These are phyloP conservation scores for Triplophysa rosa DNA, from an alignment of 2,113 vertebrate species.

Conservation along the genomic window DNA sequence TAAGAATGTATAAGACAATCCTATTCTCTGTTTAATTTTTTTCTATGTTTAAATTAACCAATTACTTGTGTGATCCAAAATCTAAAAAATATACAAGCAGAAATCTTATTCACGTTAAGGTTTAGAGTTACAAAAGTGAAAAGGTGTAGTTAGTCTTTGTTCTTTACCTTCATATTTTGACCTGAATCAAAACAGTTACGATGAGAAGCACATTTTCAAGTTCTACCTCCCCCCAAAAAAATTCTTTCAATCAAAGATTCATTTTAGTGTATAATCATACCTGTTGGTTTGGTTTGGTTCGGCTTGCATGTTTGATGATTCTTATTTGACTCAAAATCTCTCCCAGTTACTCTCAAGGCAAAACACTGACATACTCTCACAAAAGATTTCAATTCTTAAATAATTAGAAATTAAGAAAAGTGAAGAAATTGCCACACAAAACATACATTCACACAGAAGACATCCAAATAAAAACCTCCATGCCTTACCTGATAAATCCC, in stretches of 20 bases:
- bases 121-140: background rate
- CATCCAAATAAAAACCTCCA: background rate
- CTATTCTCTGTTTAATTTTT: background rate
- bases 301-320: background rate
- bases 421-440: background rate
- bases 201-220: too few species aligned
- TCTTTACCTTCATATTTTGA: too few species aligned
- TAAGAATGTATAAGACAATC: background rate
- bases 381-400: background rate
- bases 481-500: conserved; percentile 77
- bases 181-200: too few species aligned
- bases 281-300: background rate
- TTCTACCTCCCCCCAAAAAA: too few species aligned
- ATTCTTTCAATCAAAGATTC: too few species aligned
- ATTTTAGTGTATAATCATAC: background rate
- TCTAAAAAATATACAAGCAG: background rate
- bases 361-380: background rate
- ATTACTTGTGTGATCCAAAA: background rate
- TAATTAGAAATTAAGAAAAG: background rate
- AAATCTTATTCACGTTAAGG: background rate
- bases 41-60: background rate
- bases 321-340: background rate
- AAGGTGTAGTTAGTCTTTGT: too few species aligned
- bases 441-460: background rate
- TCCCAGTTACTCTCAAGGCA: background rate